Conservation (phyloP, 2,113 vertebrate species). For the Jacana jacana region DNA sequence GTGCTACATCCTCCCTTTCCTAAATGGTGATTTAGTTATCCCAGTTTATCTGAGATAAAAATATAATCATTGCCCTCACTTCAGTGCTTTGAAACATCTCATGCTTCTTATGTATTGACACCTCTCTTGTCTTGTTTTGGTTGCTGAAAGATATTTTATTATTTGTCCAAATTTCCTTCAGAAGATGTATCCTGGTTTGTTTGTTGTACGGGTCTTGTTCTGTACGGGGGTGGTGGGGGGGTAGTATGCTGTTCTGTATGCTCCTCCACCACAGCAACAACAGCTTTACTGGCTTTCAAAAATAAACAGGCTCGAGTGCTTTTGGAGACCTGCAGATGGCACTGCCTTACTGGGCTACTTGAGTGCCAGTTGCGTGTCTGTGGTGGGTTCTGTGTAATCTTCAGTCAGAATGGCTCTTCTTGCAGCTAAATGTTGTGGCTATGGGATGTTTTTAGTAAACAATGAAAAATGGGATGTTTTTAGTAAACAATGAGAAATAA, state of each 20-base stretch:
- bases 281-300: background rate
- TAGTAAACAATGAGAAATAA: background rate
- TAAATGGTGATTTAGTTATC: background rate
- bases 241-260: too few species aligned
- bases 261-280: background rate
- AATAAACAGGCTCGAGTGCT: background rate
- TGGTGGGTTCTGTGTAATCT: background rate
- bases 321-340: slow-evolving; percentile 4
- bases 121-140: background rate
- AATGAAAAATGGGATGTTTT: background rate
- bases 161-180: background rate
- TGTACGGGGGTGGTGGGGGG: accelerated
- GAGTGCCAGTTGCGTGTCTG: background rate
- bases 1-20: background rate
- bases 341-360: background rate
- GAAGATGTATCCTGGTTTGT: background rate
- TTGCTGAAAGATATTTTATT: background rate
- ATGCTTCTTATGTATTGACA: background rate
- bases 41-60: background rate
- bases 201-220: background rate
- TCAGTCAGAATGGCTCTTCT: background rate
- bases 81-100: background rate
- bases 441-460: background rate
- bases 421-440: background rate
- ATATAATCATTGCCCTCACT: background rate